Evolutionary conservation across 1,140 invertebrate species (phyloP), one percentile per base, ranked within the genome.

Genomic region (Pomacea maculata): DNA sequence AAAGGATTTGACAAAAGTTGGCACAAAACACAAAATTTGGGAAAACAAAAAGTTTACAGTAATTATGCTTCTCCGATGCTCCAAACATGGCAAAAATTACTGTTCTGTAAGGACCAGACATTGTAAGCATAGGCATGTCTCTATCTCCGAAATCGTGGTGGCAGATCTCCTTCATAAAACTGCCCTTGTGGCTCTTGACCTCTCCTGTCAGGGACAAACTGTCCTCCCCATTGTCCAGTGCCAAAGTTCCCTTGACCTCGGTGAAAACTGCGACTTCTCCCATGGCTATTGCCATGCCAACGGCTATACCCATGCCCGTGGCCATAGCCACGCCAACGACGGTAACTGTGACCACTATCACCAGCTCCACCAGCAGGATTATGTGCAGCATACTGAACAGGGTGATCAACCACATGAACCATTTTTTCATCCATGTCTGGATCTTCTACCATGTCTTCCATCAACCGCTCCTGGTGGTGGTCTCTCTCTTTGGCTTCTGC

Each of bases 391-490:
- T 21, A 15, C 21, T 78, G 65, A 19, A 57, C 9, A 17, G 77
- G 77, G 0, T 29, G 45, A 52, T 78, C 77, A 5, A 78, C 77
- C 15, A 78, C 77, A 45, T 78, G 57, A 61, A 61, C 45, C 5
- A 78, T 25, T 19, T 70, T 71, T 21, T 78, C 77, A 52, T 34
- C 67, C 34, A 70, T 78, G 45, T 34, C 25, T 19, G 65, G 67
- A 11, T 78, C 77, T n/a, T 78, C 77, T 4, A 71, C 65, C 65
- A 78, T 70, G 8, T 65, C 77, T 14, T 78, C 65, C 77, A 68
- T 71, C 52, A 78, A 21, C 67, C 45, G 67, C 67, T 78, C 77
- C 65, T 78, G 77, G 77, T 78, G 77, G 14, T 29, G 29, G 45
- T 78, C 77, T 15, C 52, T 67, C 29, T 78, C 77, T 14, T 19